Conservation (phyloP, 2,797 vertebrate genomes). For the Chromis chromis region DNA sequence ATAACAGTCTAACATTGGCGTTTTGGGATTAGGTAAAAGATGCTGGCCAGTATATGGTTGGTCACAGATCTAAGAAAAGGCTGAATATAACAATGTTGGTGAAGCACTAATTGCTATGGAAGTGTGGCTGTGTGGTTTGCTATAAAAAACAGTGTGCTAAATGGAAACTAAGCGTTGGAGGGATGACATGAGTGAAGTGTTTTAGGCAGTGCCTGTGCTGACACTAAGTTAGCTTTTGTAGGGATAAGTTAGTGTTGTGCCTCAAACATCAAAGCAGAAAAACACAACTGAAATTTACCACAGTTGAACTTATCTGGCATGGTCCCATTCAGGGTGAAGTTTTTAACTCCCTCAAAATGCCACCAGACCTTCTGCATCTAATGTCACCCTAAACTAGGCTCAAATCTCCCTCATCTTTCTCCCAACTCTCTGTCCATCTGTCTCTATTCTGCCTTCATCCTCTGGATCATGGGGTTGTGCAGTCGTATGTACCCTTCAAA, state of each 20-base stretch:
- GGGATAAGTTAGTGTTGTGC: too few species aligned
- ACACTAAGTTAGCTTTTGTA: too few species aligned
- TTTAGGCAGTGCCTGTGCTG: too few species aligned
- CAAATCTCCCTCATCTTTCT: slow-evolving; percentile 41
- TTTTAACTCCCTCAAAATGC: slow-evolving; percentile 20
- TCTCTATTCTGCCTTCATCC: slow-evolving; percentile 55
- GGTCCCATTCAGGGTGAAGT: slow-evolving; percentile 17
- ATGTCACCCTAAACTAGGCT: slow-evolving; percentile 31
- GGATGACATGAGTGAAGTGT: too few species aligned
- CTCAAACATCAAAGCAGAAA: background rate
- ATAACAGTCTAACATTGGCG: too few species aligned
- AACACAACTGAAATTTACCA: slow-evolving; percentile 19
- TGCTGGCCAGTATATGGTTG: too few species aligned
- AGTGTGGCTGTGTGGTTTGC: too few species aligned
- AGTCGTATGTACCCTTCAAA: slow-evolving; percentile 62
- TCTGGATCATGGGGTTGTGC: slow-evolving; percentile 57
- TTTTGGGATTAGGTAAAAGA: too few species aligned
- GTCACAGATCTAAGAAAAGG: background rate
- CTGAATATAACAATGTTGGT: background rate
- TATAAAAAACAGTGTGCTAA: too few species aligned
- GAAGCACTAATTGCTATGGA: too few species aligned
- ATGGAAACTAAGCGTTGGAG: too few species aligned
- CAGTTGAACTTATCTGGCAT: background rate
- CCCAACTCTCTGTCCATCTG: slow-evolving; percentile 46
- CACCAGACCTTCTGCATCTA: slow-evolving; percentile 17